A percentile compares a stretch with the other conserved stretches of the same genome.
Evolutionary conservation across 2,113 vertebrate genomes (phyloP).

Genomic region (Acanthochromis polyacanthus): DNA sequence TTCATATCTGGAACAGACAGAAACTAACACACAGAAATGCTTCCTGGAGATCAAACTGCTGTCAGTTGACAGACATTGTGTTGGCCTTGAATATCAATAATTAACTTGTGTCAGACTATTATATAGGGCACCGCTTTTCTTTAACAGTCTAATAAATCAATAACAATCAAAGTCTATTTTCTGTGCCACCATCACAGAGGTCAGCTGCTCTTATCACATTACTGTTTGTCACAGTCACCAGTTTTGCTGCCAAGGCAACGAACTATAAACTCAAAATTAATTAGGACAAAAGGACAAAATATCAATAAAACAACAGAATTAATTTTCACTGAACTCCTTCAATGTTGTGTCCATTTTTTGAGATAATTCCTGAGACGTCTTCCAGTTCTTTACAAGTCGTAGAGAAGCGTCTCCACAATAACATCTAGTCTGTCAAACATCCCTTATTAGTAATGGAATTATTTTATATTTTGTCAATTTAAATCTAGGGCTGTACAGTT

Average conservation of each 20-base stretch:
- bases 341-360: too few species aligned
- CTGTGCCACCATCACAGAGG: not conserved
- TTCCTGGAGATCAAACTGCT: not conserved
- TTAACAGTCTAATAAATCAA: constrained; percentile 36
- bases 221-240: not conserved
- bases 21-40: too few species aligned
- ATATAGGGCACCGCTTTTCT: not conserved
- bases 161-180: constrained; percentile 38
- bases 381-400: too few species aligned
- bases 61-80: not conserved
- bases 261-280: not conserved
- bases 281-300: not conserved
- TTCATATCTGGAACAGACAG: too few species aligned
- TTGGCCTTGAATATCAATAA: constrained; percentile 39
- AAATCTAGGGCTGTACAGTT: too few species aligned
- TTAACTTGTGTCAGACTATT: constrained; percentile 38
- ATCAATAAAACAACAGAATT: not conserved
- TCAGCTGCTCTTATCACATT: constrained; percentile 3
- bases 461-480: too few species aligned
- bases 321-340: too few species aligned
- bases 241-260: constrained; percentile 9
- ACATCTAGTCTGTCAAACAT: too few species aligned
- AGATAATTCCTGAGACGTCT: too few species aligned
- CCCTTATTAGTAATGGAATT: too few species aligned
- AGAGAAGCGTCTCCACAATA: too few species aligned